A percentile compares a stretch with the other conserved stretches of the same genome.
Conservation (phyloP, 2,888 invertebrate genomes). For the Drosophila mimica region DNA sequence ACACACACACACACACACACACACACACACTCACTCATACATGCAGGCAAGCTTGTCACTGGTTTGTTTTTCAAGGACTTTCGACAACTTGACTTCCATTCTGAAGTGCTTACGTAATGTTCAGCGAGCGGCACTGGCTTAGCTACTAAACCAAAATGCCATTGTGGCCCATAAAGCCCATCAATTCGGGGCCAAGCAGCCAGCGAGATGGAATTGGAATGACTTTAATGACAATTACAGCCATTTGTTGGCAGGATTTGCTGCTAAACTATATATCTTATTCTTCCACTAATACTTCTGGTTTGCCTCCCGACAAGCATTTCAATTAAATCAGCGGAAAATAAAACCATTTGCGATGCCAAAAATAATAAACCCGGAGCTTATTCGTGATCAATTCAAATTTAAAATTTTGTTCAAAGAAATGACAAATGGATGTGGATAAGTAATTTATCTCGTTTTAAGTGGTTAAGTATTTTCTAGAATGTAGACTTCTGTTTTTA, state of each 20-base stretch:
- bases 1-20: neutral
- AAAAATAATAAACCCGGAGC: constrained; percentile 11
- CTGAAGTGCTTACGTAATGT: constrained; percentile 53
- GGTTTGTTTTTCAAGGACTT: constrained; percentile 44
- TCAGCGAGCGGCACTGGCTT: constrained; percentile 38
- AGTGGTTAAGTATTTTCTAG: neutral
- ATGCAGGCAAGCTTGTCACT: constrained; percentile 7
- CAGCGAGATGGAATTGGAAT: constrained; percentile 15
- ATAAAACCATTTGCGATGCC: constrained; percentile 9
- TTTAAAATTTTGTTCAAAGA: neutral
- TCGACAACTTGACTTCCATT: constrained; percentile 40
- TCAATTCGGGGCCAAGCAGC: constrained; percentile 43
- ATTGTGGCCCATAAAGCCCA: constrained; percentile 50
- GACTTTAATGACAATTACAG: constrained; percentile 50
- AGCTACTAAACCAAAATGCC: constrained; percentile 50
- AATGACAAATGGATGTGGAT: neutral
- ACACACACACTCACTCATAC: neutral
- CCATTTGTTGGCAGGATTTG: constrained; percentile 48
- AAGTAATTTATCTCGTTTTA: neutral
- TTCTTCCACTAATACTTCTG: neutral
- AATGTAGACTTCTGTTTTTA: neutral
- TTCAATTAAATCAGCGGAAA: constrained; percentile 21
- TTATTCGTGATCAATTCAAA: constrained; percentile 26
- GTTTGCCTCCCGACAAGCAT: constrained; percentile 8
- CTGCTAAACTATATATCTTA: constrained; percentile 38